A percentile compares a stretch with the other conserved stretches of the same genome.
Evolutionary conservation across 1,140 invertebrate genomes (phyloP).

Genomic region (Rhagoletis pomonella): DNA sequence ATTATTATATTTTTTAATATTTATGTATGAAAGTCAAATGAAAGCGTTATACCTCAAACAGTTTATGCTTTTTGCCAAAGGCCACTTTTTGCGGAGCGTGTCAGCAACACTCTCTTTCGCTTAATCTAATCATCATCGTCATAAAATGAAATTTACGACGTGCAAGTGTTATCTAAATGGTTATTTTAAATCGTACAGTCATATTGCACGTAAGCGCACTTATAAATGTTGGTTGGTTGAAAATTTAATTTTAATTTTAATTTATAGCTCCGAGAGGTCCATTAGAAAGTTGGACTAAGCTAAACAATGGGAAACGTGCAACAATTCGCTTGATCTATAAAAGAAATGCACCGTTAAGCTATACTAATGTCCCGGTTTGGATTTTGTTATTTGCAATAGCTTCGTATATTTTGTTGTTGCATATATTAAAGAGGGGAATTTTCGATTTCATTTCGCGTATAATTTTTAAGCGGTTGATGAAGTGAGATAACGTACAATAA

Average conservation of each 20-base stretch:
- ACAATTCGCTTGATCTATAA: neutral
- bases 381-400: neutral
- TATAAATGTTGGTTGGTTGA: no score
- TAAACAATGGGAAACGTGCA: neutral
- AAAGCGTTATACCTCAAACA: neutral
- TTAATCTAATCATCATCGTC: conserved; percentile 30
- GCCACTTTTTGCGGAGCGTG: neutral
- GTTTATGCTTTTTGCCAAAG: neutral
- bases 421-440: neutral
- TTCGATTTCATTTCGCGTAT: conserved; percentile 35
- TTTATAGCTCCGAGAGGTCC: conserved; percentile 30
- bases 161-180: conserved; percentile 52
- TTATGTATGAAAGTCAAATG: neutral
- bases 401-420: neutral
- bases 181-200: conserved; percentile 15
- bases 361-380: neutral
- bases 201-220: neutral
- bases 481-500: neutral
- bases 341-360: neutral
- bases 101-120: neutral
- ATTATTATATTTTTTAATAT: neutral
- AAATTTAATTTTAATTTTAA: conserved; percentile 46
- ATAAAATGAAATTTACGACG: conserved; percentile 43
- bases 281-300: conserved; percentile 35
- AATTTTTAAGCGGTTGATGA: conserved; percentile 16